Conservation (phyloP, 2,888 invertebrate species). For the Heliconius erato region DNA sequence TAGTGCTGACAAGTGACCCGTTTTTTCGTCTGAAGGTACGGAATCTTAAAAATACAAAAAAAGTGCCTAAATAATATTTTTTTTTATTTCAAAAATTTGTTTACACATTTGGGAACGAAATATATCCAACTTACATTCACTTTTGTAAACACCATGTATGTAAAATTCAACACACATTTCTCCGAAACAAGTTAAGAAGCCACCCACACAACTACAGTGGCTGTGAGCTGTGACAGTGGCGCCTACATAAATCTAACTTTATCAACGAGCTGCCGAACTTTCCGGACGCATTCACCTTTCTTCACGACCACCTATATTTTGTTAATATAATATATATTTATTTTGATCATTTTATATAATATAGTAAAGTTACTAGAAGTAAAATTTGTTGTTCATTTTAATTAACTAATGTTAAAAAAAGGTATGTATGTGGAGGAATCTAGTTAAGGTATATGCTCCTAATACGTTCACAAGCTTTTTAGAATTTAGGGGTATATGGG, state of each 20-base stretch:
- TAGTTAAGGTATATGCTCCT: too few relatives aligned
- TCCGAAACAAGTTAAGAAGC: conserved; percentile 1
- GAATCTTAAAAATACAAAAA: too few relatives aligned
- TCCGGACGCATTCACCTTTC: conserved; percentile 70
- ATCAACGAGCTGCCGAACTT: conserved; percentile 80
- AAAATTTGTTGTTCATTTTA: too few relatives aligned
- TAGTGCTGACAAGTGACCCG: too few relatives aligned
- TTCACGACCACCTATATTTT: conserved; percentile 74
- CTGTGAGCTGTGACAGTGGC: conserved; percentile 27
- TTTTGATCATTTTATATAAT: not conserved
- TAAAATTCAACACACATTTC: not conserved
- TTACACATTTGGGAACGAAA: not conserved
- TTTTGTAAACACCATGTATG: conserved; percentile 8
- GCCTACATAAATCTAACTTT: conserved; percentile 78
- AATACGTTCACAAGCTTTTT: too few relatives aligned
- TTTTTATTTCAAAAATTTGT: not conserved
- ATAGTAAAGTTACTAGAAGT: too few relatives aligned
- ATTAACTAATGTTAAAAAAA: too few relatives aligned
- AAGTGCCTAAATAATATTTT: too few relatives aligned
- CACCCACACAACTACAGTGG: conserved; percentile 25
- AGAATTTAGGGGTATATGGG: too few relatives aligned
- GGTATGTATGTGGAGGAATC: too few relatives aligned
- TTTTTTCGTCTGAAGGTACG: too few relatives aligned
- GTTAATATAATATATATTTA: conserved; percentile 72
- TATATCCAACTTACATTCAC: not conserved